Evolutionary conservation across 1,140 invertebrate species (phyloP).

Genomic region (Trypoxylus dichotomus): DNA sequence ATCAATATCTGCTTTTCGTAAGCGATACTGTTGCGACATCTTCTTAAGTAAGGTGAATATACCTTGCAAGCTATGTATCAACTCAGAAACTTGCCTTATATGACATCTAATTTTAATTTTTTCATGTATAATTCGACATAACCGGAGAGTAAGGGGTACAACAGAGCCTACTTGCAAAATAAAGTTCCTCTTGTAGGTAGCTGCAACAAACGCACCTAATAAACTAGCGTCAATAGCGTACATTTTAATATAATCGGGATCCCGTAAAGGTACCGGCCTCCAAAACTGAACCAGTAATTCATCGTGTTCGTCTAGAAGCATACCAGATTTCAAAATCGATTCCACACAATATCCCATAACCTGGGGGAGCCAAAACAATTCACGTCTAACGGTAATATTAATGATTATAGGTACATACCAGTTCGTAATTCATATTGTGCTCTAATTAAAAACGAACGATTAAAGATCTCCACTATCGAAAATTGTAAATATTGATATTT

Average conservation of each 20-base stretch:
- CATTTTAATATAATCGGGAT: not conserved
- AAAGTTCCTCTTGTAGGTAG: not conserved
- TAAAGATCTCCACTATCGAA: too few relatives aligned
- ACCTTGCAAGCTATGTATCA: not conserved
- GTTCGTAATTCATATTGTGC: too few relatives aligned
- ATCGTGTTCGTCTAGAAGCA: slow-evolving; percentile 9
- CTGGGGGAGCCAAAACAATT: not conserved
- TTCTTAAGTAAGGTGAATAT: not conserved
- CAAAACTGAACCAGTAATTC: not conserved
- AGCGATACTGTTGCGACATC: not conserved
- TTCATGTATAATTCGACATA: not conserved
- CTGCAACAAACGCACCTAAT: not conserved
- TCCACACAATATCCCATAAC: not conserved
- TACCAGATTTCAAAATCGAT: not conserved
- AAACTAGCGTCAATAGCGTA: not conserved
- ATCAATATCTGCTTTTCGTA: not conserved
- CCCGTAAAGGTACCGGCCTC: not conserved
- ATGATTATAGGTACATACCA: too few relatives aligned
- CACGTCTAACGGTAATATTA: too few relatives aligned
- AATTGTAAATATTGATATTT: too few relatives aligned
- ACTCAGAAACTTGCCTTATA: not conserved
- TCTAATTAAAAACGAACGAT: too few relatives aligned
- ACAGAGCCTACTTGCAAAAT: not conserved
- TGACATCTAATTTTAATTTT: not conserved
- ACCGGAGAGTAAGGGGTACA: not conserved